These are phyloP conservation scores for Chironomus tepperi DNA, from an alignment of 1,140 invertebrate species.

Conservation along the genomic window DNA sequence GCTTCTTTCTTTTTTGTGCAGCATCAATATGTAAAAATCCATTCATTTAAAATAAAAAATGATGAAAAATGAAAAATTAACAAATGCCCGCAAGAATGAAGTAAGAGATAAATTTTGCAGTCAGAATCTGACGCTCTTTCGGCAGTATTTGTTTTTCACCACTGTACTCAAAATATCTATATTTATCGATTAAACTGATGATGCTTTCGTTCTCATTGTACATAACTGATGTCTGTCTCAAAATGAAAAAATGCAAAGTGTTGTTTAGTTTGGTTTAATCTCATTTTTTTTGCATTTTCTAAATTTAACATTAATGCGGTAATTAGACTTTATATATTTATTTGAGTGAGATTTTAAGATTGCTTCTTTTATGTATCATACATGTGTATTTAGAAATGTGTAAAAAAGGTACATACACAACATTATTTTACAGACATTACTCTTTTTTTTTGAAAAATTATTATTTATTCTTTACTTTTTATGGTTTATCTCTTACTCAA, in stretches of 20 bases:
- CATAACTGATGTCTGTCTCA: constrained; percentile 6
- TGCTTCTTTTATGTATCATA: too few relatives aligned
- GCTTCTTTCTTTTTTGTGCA: too few relatives aligned
- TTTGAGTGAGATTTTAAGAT: too few relatives aligned
- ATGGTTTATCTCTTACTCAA: too few relatives aligned
- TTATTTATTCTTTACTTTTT: too few relatives aligned
- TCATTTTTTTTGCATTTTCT: constrained; percentile 5
- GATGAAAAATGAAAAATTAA: background rate
- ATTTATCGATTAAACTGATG: constrained; percentile 17
- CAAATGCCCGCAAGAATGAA: background rate
- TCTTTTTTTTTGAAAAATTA: too few relatives aligned
- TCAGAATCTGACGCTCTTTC: background rate
- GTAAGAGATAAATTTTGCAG: constrained; percentile 2
- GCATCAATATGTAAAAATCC: too few relatives aligned
- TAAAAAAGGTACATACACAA: too few relatives aligned
- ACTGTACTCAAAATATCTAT: constrained; percentile 20
- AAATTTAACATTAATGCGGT: constrained; percentile 1
- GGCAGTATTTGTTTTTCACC: background rate
- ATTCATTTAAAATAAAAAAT: background rate
- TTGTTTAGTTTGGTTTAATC: constrained; percentile 7
- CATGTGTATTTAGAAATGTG: too few relatives aligned
- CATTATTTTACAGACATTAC: too few relatives aligned
- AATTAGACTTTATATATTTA: too few relatives aligned
- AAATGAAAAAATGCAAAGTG: constrained; percentile 14
- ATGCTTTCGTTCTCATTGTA: constrained; percentile 9